Evolutionary conservation across 2,888 invertebrate species (phyloP), one percentile per base, ranked within the genome.

Genomic region (Cecidostiba fungosa): DNA sequence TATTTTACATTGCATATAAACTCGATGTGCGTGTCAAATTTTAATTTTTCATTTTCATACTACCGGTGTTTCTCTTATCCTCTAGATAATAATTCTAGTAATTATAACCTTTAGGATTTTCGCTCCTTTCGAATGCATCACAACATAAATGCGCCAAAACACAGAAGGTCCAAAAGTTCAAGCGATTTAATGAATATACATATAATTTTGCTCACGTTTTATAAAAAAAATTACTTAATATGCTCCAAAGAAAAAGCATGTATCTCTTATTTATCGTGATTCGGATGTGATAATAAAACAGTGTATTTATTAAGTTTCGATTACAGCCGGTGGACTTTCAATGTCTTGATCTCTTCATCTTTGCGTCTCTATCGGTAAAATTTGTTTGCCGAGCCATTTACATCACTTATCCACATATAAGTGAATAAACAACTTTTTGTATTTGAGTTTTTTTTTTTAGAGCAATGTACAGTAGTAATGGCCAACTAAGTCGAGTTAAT

Each of bases 321-420:
- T 77, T 47, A 82, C 81, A 81, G 23, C 76, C 62, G 26, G 83
- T 83, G 83, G 79, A 83, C 82, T 86, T 83, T 50, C 76, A 82
- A 82, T 85, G 86, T 86, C 86, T 86, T 86, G 86, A 86, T 86
- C 86, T 86, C 85, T 83, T 80, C 73, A 82, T 54, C n/a, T n/a
- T 62, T 16, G 23, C 47, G 73, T 66, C 26, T 79, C 79, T 81
- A 80, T 36, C 8, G 70, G 72, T 47, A 62, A 3, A 32, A n/a
- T 23, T 23, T 6, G 8, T n/a, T n/a, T 77, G 26, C 39, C 29
- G 39, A 77, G n/a, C 19, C 14, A 69, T 77, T 85, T 54, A 66
- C 29, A 50, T 70, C 39, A 81, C 50, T 78, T 78, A 69, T 78
- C 26, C 54, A 26, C n/a, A 12, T 10, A 32, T 74, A 78, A 74